Conservation (phyloP, 2,797 vertebrate genomes). For the Trichosurus vulpecula region DNA sequence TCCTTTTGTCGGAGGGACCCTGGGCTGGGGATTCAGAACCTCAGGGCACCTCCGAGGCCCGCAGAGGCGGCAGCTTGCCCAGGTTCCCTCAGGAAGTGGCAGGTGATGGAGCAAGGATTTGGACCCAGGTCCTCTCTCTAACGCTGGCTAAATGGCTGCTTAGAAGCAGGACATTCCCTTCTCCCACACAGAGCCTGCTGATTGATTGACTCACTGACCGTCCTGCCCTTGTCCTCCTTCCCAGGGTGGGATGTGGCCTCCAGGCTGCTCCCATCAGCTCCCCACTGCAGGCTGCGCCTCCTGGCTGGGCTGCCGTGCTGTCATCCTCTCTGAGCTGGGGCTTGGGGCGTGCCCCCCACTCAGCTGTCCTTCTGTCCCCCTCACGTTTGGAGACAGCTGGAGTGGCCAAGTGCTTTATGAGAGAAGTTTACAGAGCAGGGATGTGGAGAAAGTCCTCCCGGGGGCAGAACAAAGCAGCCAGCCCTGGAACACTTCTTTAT, state of each 20-base stretch:
- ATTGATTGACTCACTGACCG: neutral
- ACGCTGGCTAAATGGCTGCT: neutral
- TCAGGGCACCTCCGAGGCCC: no score
- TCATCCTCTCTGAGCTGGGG: neutral
- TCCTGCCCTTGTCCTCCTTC: no score
- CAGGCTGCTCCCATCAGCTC: no score
- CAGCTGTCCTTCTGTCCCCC: neutral
- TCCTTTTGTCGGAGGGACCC: no score
- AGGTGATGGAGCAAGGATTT: neutral
- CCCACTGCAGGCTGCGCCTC: neutral
- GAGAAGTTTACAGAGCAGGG: neutral
- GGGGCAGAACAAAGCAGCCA: accelerated
- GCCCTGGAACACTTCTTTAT: neutral
- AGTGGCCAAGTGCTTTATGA: neutral
- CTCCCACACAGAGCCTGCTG: neutral
- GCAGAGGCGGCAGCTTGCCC: no score
- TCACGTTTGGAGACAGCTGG: neutral
- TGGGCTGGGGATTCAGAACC: no score
- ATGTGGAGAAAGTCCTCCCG: neutral
- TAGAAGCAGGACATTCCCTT: no score
- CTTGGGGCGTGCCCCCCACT: no score
- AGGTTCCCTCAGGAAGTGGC: no score
- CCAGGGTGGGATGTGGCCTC: no score
- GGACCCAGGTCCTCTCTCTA: neutral
- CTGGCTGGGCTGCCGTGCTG: no score